Evolutionary conservation across 2,888 invertebrate genomes (phyloP).

Genomic region (Euplexia lucipara): DNA sequence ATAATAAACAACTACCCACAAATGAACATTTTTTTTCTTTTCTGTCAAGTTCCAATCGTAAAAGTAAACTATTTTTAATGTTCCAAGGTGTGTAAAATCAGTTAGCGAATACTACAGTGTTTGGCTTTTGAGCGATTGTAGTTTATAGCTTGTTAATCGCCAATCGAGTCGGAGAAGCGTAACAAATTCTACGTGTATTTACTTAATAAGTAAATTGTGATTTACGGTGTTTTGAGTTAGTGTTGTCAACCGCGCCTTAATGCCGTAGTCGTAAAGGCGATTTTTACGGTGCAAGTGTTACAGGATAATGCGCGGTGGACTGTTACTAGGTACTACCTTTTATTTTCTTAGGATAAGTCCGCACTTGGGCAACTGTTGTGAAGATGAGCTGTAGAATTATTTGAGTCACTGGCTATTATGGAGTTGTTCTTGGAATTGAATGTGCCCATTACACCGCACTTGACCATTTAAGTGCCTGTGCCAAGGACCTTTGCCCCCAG

Average conservation of each 20-base stretch:
- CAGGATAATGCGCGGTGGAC: no score
- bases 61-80: background rate
- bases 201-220: constrained; percentile 1
- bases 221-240: background rate
- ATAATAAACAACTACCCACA: no score
- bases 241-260: no score
- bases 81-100: background rate
- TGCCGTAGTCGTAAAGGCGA: no score
- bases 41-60: background rate
- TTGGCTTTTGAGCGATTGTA: background rate
- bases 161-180: constrained; percentile 10
- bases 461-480: constrained; percentile 38
- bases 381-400: constrained; percentile 6
- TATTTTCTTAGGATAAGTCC: background rate
- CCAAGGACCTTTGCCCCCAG: constrained; percentile 9
- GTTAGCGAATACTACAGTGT: background rate
- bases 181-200: background rate
- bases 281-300: no score
- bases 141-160: background rate
- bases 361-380: background rate
- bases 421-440: background rate
- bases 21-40: no score
- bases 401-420: constrained; percentile 20
- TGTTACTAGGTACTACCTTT: background rate
- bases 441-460: constrained; percentile 14